These are phyloP conservation scores for Blomia tropicalis DNA, from an alignment of 2,888 invertebrate genomes.

Conservation along the genomic window DNA sequence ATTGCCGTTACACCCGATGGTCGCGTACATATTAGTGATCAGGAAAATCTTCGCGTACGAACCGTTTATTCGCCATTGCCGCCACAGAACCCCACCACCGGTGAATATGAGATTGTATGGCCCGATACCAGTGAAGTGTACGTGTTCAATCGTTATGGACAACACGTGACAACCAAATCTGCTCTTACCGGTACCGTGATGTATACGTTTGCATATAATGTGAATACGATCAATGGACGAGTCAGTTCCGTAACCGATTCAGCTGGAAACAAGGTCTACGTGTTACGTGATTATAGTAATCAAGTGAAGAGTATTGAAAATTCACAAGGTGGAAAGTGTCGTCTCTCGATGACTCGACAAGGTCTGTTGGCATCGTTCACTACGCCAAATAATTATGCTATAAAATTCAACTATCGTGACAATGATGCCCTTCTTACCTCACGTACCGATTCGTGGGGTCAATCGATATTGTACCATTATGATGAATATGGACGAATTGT, in stretches of 20 bases:
- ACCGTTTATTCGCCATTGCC: slow-evolving; percentile 45
- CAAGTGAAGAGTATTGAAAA: slow-evolving; percentile 62
- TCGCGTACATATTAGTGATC: slow-evolving; percentile 86
- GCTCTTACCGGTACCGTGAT: slow-evolving; percentile 76
- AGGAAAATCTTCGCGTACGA: slow-evolving; percentile 39
- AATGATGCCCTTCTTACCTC: slow-evolving; percentile 36
- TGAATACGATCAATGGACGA: slow-evolving; percentile 59
- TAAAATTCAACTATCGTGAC: slow-evolving; percentile 36
- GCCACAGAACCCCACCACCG: slow-evolving; percentile 60
- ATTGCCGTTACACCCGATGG: slow-evolving; percentile 87
- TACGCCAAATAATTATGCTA: slow-evolving; percentile 35
- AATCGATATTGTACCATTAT: slow-evolving; percentile 68
- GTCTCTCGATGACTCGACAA: slow-evolving; percentile 36
- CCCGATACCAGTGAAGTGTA: slow-evolving; percentile 84
- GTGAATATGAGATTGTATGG: slow-evolving; percentile 81
- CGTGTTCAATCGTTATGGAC: slow-evolving; percentile 78
- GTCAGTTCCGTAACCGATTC: slow-evolving; percentile 66
- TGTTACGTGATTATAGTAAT: slow-evolving; percentile 60
- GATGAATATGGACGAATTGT: slow-evolving; percentile 72
- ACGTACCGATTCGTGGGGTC: slow-evolving; percentile 35
- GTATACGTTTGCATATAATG: slow-evolving; percentile 75
- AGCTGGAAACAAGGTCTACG: slow-evolving; percentile 68
- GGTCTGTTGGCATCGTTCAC: slow-evolving; percentile 36
- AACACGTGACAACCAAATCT: slow-evolving; percentile 74
- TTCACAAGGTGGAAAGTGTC: slow-evolving; percentile 28